phyloP scores from a whole-genome alignment of 2,888 invertebrate genomes.

The Rotaria sp. region DNA sequence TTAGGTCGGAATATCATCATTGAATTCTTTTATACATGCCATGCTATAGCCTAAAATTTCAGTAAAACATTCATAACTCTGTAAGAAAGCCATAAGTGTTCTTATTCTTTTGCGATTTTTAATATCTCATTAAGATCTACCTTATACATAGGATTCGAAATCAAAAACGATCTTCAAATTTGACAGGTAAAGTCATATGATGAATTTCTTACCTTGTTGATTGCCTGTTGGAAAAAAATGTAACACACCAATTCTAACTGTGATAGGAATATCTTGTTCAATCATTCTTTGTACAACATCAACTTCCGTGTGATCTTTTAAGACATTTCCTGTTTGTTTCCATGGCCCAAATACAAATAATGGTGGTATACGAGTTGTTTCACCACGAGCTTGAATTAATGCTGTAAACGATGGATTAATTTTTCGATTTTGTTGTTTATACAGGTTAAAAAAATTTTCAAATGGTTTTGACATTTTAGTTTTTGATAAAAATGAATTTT shows the following conservation, averaged over 20 bases:
- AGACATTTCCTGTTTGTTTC: neutral
- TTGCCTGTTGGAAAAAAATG: slow-evolving; percentile 38
- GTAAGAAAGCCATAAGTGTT: too few species aligned
- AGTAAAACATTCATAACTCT: too few species aligned
- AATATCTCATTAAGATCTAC: too few species aligned
- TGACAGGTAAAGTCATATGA: too few species aligned
- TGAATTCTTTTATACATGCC: too few species aligned
- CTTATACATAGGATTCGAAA: too few species aligned
- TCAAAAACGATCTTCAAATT: too few species aligned
- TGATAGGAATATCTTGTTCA: slow-evolving; percentile 34
- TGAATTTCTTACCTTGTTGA: neutral
- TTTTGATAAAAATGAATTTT: neutral
- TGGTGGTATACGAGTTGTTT: slow-evolving; percentile 34
- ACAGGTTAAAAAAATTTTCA: neutral
- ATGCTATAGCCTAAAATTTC: too few species aligned
- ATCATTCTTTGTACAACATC: slow-evolving; percentile 30
- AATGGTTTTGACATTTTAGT: neutral
- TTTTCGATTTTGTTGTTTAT: neutral
- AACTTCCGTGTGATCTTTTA: slow-evolving; percentile 1
- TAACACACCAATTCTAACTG: slow-evolving; percentile 25
- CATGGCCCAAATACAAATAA: slow-evolving; percentile 39
- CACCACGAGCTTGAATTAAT: neutral
- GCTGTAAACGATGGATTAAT: neutral
- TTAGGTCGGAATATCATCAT: too few species aligned
- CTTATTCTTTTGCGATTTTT: too few species aligned